These are phyloP conservation scores for Meghimatium bilineatum DNA, from an alignment of 2,888 invertebrate species.

Conservation along the genomic window DNA sequence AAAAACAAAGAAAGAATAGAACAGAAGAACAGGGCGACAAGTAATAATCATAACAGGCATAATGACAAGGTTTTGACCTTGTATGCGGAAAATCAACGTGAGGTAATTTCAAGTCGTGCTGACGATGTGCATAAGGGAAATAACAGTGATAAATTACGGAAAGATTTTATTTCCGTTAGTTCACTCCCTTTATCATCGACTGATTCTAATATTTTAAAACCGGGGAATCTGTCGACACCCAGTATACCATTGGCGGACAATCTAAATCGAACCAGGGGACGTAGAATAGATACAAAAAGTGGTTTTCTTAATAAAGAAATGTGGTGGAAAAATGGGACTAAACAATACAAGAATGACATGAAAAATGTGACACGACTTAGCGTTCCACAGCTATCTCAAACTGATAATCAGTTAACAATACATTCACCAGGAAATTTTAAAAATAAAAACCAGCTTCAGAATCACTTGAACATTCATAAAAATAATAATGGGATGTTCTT, in stretches of 20 bases:
- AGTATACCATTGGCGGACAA: not conserved
- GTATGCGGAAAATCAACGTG: not conserved
- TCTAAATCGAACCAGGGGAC: not conserved
- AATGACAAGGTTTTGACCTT: not conserved
- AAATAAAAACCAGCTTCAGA: not conserved
- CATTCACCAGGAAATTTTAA: not conserved
- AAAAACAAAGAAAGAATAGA: not conserved
- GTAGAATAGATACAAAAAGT: not conserved
- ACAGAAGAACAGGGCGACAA: not conserved
- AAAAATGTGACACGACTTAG: not conserved
- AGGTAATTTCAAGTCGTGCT: not conserved
- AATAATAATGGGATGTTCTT: not conserved
- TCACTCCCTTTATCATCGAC: not conserved
- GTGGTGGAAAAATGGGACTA: not conserved
- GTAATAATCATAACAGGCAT: too few species aligned
- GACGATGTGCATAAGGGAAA: not conserved
- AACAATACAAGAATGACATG: not conserved
- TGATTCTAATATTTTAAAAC: not conserved
- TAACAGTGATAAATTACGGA: not conserved
- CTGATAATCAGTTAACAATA: not conserved
- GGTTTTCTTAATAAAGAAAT: not conserved
- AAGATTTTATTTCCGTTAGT: not conserved
- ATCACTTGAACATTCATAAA: not conserved
- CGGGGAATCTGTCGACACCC: not conserved
- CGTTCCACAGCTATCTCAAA: not conserved